phyloP scores from a whole-genome alignment of 2,797 vertebrate genomes.

The Limosa lapponica region DNA sequence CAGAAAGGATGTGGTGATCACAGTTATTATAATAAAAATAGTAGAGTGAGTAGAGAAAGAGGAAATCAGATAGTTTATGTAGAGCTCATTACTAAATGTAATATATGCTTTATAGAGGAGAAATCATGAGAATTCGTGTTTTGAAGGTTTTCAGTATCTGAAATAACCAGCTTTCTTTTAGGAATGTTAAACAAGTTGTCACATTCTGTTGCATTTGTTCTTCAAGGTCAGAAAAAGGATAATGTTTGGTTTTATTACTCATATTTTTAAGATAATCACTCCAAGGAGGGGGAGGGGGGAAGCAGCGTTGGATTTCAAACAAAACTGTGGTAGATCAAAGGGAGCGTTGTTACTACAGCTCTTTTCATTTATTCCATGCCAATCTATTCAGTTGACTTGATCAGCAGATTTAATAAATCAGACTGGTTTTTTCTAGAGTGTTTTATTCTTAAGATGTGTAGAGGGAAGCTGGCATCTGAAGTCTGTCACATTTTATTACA shows the following conservation, averaged over 20 bases:
- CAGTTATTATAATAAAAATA: neutral
- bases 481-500: neutral
- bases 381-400: neutral
- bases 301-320: neutral
- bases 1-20: neutral
- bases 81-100: neutral
- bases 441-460: neutral
- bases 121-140: slow-evolving; percentile 32
- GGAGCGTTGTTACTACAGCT: neutral
- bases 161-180: slow-evolving; percentile 38
- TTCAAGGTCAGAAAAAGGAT: neutral
- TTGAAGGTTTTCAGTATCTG: neutral
- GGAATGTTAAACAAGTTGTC: neutral
- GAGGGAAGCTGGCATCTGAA: neutral
- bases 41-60: neutral
- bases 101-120: neutral
- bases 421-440: neutral
- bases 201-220: slow-evolving; percentile 19
- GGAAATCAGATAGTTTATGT: neutral
- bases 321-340: neutral
- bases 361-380: neutral
- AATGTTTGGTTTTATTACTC: neutral
- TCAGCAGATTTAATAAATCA: neutral
- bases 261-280: slow-evolving; percentile 2
- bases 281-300: neutral